Percentiles rank a stretch among this genome's conserved stretches.
Conservation (phyloP, 1,140 invertebrate genomes). For the Plodia interpunctella region DNA sequence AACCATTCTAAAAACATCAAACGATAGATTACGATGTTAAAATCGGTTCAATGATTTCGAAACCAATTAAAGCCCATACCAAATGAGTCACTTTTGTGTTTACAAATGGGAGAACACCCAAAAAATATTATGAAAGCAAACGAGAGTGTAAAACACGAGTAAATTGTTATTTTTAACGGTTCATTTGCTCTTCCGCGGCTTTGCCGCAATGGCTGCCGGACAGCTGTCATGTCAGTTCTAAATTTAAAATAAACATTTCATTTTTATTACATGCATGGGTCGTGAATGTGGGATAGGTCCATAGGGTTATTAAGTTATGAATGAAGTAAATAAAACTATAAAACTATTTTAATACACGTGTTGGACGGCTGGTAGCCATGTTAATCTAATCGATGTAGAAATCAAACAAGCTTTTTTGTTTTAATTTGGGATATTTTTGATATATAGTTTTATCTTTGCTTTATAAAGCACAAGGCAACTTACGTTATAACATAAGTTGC, state of each 20-base stretch:
- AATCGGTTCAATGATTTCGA: no score
- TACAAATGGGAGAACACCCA: conserved; percentile 8
- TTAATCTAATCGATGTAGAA: neutral
- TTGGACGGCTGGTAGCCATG: neutral
- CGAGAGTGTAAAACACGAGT: conserved; percentile 44
- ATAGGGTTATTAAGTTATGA: conserved; percentile 19
- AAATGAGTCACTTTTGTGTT: neutral
- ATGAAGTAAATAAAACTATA: no score
- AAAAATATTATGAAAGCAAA: conserved; percentile 29
- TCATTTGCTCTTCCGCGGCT: conserved; percentile 57
- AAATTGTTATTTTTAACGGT: conserved; percentile 68
- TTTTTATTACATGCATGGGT: conserved; percentile 58
- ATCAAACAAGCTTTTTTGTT: no score
- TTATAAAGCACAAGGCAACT: no score
- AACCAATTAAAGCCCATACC: neutral
- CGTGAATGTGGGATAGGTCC: conserved; percentile 40
- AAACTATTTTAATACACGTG: neutral
- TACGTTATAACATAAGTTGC: no score
- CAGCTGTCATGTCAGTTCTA: conserved; percentile 69
- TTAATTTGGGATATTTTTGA: no score
- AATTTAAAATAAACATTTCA: conserved; percentile 70
- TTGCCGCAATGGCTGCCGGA: conserved; percentile 50
- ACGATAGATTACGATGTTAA: no score
- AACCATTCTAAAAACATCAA: no score
- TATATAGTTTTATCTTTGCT: no score